A percentile compares a stretch with the other conserved stretches of the same genome.
These are phyloP conservation scores for Leucosticte australis DNA, from an alignment of 2,113 vertebrate species.

Conservation along the genomic window DNA sequence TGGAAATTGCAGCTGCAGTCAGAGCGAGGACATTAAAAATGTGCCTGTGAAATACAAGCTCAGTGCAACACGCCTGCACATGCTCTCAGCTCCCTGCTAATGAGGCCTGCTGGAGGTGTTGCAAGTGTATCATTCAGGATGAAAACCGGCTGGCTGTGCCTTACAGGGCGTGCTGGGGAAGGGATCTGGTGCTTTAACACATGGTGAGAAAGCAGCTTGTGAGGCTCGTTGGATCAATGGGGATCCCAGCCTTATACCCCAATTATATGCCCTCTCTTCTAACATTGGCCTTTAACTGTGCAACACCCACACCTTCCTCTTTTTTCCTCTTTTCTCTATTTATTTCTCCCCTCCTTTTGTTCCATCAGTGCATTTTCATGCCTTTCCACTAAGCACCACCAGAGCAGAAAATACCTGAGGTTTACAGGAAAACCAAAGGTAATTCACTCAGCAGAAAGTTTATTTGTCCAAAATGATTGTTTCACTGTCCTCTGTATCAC, in stretches of 20 bases:
- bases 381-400: background rate
- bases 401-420: background rate
- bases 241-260: background rate
- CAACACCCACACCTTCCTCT: background rate
- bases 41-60: background rate
- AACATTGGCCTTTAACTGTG: background rate
- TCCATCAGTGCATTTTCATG: background rate
- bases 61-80: background rate
- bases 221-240: background rate
- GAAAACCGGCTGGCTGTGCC: background rate
- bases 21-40: background rate
- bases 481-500: background rate
- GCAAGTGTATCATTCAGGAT: background rate
- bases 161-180: background rate
- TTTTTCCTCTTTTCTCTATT: background rate
- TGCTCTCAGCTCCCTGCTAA: constrained; percentile 11
- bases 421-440: background rate
- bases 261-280: background rate
- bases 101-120: constrained; percentile 23
- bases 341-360: background rate
- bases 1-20: background rate
- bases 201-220: background rate
- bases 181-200: background rate
- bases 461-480: background rate
- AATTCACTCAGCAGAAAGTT: background rate